Evolutionary conservation across 2,797 vertebrate species (phyloP).

Genomic region (Chloroceryle amazona): DNA sequence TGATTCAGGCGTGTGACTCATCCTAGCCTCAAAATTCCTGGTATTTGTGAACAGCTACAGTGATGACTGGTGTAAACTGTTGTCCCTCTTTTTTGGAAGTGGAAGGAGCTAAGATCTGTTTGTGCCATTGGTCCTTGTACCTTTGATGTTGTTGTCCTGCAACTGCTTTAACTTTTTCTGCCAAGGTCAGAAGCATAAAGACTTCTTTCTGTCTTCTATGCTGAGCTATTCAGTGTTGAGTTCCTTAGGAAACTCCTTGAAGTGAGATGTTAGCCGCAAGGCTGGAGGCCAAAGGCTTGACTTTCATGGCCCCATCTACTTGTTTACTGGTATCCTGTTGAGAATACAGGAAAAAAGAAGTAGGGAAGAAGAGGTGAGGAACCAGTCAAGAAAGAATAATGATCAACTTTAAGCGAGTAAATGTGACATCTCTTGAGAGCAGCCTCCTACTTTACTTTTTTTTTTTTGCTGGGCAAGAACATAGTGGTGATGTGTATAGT

Average conservation of each 20-base stretch:
- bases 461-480: background rate
- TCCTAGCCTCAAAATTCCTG: background rate
- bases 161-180: background rate
- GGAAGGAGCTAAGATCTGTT: background rate
- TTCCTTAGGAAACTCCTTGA: background rate
- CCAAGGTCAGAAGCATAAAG: background rate
- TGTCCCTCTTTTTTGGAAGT: background rate
- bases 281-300: background rate
- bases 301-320: background rate
- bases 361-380: background rate
- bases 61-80: background rate
- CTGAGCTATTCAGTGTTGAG: background rate
- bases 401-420: background rate
- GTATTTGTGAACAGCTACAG: background rate
- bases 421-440: background rate
- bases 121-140: background rate
- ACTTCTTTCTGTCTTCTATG: background rate
- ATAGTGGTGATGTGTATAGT: rapidly evolving
- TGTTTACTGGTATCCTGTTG: background rate
- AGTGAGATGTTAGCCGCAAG: background rate
- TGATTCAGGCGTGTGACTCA: background rate
- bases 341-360: background rate
- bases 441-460: background rate
- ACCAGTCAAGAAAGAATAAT: background rate
- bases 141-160: background rate